Base-by-base conservation (phyloP, 2,888 invertebrate species). In the Plutella xylostella region DNA sequence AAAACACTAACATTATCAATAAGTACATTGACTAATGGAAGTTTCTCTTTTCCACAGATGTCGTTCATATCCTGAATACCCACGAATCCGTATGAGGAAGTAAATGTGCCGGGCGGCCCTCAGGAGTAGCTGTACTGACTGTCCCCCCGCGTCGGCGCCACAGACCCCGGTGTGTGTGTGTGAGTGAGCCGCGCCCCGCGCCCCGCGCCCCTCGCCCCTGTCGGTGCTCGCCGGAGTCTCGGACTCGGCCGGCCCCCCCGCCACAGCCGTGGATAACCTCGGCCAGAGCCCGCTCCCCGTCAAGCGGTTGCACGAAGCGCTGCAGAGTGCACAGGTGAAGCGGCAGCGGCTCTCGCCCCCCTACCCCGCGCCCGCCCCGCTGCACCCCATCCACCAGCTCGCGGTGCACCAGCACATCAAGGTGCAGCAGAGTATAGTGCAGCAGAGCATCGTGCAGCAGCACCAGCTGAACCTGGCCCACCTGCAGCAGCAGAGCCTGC, bases 231-330 rank as follows among this genome's bases (percentile, higher is more conserved):
- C 82, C 82, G 64, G 86, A 82, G 82, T 82, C 82, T 63, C 65
- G 76, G 82, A 80, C 79, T 80, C 82, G 79, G 80, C 80, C 72
- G 62, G 82, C 80, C 72, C 82, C 82, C 77, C 72, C 66, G 78
- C 75, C 72, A 74, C 68, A 77, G 82, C 80, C 84, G 84, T 84
- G 84, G 83, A 83, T 77, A 82, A 82, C 77, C 78, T 79, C 80
- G 82, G 82, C 77, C 79, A 79, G 69, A 80, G 79, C 72, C 80
- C 79, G 68, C 77, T 80, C 59, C 83, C 82, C 75, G 84, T 82
- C 77, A 84, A 84, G 82, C 78, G 83, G 85, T 85, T 84, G 86
- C 85, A 85, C 82, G 85, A 83, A 77, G 85, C 85, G 78, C 84
- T 86, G 68, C 86, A 82, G 76, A 77, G 82, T 76, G 83, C 84